phyloP scores from a whole-genome alignment of 2,113 vertebrate species.

The Oryzias melastigma region DNA sequence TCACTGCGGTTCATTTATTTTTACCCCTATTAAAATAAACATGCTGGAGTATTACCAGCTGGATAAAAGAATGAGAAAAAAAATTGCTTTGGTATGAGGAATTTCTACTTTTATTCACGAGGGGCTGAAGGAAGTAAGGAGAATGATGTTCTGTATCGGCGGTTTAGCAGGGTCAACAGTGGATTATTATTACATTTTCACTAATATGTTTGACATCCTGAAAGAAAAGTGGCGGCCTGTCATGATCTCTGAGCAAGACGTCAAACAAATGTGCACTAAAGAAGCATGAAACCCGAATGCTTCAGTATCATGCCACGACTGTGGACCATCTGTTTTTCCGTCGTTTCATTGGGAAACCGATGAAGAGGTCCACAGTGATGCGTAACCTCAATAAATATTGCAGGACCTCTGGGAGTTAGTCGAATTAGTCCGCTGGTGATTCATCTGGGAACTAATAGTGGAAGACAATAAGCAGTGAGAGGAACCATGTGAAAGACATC shows the following conservation, averaged over 20 bases:
- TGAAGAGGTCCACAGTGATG: constrained; percentile 67
- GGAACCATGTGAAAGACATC: constrained; percentile 76
- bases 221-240: constrained; percentile 40
- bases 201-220: constrained; percentile 52
- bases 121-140: constrained; percentile 17
- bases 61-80: constrained; percentile 53
- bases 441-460: constrained; percentile 77
- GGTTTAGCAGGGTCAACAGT: constrained; percentile 33
- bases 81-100: constrained; percentile 64
- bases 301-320: constrained; percentile 73
- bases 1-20: constrained; percentile 76
- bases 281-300: constrained; percentile 73
- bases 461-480: constrained; percentile 68
- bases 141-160: constrained; percentile 22
- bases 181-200: constrained; percentile 36
- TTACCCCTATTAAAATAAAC: constrained; percentile 70
- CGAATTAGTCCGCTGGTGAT: constrained; percentile 72
- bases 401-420: constrained; percentile 52
- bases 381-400: constrained; percentile 76
- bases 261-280: constrained; percentile 71
- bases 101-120: constrained; percentile 46
- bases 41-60: constrained; percentile 71
- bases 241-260: constrained; percentile 59
- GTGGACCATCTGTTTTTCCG: constrained; percentile 73
- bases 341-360: constrained; percentile 51